Base-by-base conservation (phyloP, 2,797 vertebrate genomes). In the Adelosebastes latens region DNA sequence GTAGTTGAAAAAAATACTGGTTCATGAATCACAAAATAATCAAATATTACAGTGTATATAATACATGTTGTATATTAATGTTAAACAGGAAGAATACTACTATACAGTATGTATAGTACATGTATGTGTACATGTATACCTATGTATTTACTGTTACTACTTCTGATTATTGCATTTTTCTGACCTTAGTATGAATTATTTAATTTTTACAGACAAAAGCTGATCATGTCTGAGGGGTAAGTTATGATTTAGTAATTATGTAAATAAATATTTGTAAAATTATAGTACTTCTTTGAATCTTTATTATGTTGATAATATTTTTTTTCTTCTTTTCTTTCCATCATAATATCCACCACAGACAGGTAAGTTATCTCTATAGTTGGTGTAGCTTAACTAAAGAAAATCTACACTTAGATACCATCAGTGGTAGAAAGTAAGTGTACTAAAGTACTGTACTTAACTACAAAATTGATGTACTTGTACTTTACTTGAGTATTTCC, bases 171-270 rank as follows among this genome's bases (percentile, higher is more conserved):
- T 16, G 16, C 3, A 58, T 71, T 66, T 81, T 73, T 77, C 27
- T 82, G 34, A 84, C 8, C 61, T 63, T 14, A 10, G 10, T 20
- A 53, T 29, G 18, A 46, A 77, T 27, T 27, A 9, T 53, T 79
- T 65, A 1, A 55, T 52, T 79, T 80, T 82, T 72, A 55, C 75
- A 92, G 87, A 83, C 32, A 70, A 64, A 80, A 67, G 32, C 4
- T 78, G 86, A 88, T 58, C 82, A 95, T 96, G 95, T 94, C 95
- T 84, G 92, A 94, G n/a, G 87, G 68, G 94, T 95, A 90, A 94
- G 94, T 94, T 24, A 60, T 59, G 3, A 31, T 66, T 68, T 60
- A 25, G 12, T 46, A 22, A 27, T n/a, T 20, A 18, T 64, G 0
- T 59, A 31, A 78, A 76, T 80, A 2, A 39, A 4, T 14, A 66